Evolutionary conservation across 1,140 invertebrate genomes (phyloP).

Genomic region (Littorina saxatilis): DNA sequence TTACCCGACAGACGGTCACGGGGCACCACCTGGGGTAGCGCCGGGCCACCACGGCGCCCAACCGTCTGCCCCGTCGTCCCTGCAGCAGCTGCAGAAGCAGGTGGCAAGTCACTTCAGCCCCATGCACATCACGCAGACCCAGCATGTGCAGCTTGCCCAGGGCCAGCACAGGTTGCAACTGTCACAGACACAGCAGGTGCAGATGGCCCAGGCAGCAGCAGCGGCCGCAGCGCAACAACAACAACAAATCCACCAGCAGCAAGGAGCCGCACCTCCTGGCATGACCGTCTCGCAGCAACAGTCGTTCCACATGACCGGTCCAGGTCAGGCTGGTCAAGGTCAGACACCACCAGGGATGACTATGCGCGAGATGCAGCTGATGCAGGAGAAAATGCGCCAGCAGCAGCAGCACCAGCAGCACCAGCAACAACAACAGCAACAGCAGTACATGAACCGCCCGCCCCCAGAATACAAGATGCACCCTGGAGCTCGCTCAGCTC

Average conservation of each 20-base stretch:
- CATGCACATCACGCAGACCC: slow-evolving; percentile 59
- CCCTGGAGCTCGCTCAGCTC: slow-evolving; percentile 44
- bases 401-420: slow-evolving; percentile 51
- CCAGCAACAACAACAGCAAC: slow-evolving; percentile 56
- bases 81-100: slow-evolving; percentile 75
- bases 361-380: slow-evolving; percentile 58
- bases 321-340: slow-evolving; percentile 40
- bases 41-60: slow-evolving; percentile 39
- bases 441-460: slow-evolving; percentile 67
- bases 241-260: slow-evolving; percentile 63
- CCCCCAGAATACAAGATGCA: slow-evolving; percentile 73
- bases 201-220: slow-evolving; percentile 79
- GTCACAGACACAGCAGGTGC: slow-evolving; percentile 85
- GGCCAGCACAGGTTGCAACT: slow-evolving; percentile 70
- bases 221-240: slow-evolving; percentile 74
- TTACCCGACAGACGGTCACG: slow-evolving; percentile 54
- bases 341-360: slow-evolving; percentile 24
- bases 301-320: slow-evolving; percentile 74
- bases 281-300: slow-evolving; percentile 88
- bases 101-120: slow-evolving; percentile 71
- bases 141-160: slow-evolving; percentile 66
- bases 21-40: slow-evolving; percentile 37
- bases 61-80: slow-evolving; percentile 55
- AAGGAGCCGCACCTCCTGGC: background rate
- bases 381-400: slow-evolving; percentile 56